Percentiles rank a stretch among this genome's conserved stretches.
These are phyloP conservation scores for Parus major DNA, from an alignment of 2,113 vertebrate genomes.

Conservation along the genomic window DNA sequence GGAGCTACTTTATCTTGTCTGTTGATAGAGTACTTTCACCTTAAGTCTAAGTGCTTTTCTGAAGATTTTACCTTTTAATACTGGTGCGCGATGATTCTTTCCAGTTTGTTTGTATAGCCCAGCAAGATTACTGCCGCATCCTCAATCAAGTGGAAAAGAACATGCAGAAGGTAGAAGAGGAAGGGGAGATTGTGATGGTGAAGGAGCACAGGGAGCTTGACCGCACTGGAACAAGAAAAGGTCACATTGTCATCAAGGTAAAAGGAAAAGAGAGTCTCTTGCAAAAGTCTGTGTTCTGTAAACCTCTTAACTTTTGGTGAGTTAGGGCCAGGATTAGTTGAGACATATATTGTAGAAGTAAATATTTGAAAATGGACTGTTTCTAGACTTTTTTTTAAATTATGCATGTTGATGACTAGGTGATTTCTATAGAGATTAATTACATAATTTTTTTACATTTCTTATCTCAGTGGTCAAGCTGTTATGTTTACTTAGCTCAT, in stretches of 20 bases:
- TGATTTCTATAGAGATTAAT: neutral
- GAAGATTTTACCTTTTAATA: slow-evolving; percentile 30
- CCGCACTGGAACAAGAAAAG: slow-evolving; percentile 96
- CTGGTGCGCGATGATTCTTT: slow-evolving; percentile 18
- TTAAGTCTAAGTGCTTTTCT: neutral
- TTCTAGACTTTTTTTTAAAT: neutral
- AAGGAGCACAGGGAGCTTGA: slow-evolving; percentile 97
- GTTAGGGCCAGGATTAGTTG: neutral
- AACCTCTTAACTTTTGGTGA: neutral
- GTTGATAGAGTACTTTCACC: slow-evolving; percentile 26
- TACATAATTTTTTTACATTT: neutral
- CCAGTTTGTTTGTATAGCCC: slow-evolving; percentile 98
- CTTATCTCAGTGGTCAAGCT: neutral
- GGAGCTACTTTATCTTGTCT: neutral
- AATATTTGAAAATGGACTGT: neutral
- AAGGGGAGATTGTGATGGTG: slow-evolving; percentile 99
- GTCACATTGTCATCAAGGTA: slow-evolving; percentile 99
- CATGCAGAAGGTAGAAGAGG: slow-evolving; percentile 99
- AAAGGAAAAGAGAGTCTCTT: neutral
- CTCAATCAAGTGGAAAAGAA: slow-evolving; percentile 99
- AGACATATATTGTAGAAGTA: neutral
- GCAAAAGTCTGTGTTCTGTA: neutral
- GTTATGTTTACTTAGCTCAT: neutral
- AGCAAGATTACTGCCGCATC: slow-evolving; percentile 99
- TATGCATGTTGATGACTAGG: neutral